phyloP scores from a whole-genome alignment of 1,140 invertebrate genomes.

The Papilio polytes region DNA sequence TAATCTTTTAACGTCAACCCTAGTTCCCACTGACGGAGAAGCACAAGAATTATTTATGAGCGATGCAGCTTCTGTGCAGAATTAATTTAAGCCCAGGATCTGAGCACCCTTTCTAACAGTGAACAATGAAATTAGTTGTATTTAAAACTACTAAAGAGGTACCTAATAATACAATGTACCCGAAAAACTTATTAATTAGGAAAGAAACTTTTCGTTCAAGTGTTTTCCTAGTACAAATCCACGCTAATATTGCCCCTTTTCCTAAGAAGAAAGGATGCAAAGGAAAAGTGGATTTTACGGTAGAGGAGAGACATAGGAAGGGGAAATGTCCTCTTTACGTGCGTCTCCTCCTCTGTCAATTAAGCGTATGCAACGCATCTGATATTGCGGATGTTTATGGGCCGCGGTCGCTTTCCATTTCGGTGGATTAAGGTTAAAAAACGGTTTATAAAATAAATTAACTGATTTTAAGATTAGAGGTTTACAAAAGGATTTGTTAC shows the following conservation, averaged over 20 bases:
- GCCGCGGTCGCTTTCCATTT: too few relatives aligned
- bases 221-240: neutral
- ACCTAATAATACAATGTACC: neutral
- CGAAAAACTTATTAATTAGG: neutral
- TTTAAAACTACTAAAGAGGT: neutral
- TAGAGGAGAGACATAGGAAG: too few relatives aligned
- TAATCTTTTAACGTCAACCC: constrained; percentile 3
- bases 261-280: too few relatives aligned
- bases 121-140: neutral
- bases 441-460: neutral
- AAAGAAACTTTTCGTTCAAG: neutral
- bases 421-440: too few relatives aligned
- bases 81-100: neutral
- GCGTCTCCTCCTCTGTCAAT: too few relatives aligned
- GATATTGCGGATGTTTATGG: too few relatives aligned
- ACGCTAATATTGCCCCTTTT: neutral
- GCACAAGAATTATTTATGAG: constrained; percentile 11
- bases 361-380: too few relatives aligned
- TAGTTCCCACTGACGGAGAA: neutral
- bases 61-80: neutral
- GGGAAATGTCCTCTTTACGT: too few relatives aligned
- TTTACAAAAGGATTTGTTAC: neutral
- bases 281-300: too few relatives aligned
- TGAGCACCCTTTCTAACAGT: neutral
- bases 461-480: neutral